Conservation (phyloP, 2,797 vertebrate genomes). For the Garrulus glandarius region DNA sequence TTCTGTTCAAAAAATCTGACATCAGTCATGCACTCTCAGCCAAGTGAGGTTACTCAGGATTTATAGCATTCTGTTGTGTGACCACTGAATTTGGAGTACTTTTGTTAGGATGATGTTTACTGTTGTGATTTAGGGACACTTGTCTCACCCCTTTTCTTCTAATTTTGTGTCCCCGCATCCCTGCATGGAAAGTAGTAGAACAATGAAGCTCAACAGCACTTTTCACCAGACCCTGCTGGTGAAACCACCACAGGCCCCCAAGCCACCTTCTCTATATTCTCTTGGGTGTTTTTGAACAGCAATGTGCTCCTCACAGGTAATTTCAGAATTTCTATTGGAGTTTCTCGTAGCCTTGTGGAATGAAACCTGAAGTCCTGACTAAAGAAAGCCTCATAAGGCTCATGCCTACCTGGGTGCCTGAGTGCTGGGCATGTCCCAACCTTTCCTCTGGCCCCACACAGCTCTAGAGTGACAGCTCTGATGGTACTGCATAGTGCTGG, state of each 20-base stretch:
- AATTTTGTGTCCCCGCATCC: accelerated
- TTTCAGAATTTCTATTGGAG: not conserved
- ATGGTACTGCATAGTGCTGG: not conserved
- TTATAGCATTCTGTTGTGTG: not conserved
- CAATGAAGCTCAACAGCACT: not conserved
- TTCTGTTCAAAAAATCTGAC: not conserved
- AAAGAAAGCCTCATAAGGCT: not conserved
- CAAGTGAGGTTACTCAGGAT: not conserved
- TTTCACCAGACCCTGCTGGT: not conserved
- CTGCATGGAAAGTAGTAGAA: not conserved
- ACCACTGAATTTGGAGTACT: not conserved
- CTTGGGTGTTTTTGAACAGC: not conserved
- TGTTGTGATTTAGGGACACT: not conserved
- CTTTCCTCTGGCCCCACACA: not conserved
- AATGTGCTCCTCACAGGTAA: not conserved
- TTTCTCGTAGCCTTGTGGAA: not conserved
- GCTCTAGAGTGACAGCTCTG: not conserved
- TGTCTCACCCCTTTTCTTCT: not conserved
- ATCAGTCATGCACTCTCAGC: not conserved
- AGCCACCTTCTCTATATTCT: not conserved
- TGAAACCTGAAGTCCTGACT: not conserved
- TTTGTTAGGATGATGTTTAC: not conserved
- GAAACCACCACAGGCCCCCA: accelerated
- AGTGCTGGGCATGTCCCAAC: not conserved
- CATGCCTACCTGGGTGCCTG: accelerated